phyloP scores from a whole-genome alignment of 2,113 vertebrate genomes.

The Cyprinodon brontotheroides region DNA sequence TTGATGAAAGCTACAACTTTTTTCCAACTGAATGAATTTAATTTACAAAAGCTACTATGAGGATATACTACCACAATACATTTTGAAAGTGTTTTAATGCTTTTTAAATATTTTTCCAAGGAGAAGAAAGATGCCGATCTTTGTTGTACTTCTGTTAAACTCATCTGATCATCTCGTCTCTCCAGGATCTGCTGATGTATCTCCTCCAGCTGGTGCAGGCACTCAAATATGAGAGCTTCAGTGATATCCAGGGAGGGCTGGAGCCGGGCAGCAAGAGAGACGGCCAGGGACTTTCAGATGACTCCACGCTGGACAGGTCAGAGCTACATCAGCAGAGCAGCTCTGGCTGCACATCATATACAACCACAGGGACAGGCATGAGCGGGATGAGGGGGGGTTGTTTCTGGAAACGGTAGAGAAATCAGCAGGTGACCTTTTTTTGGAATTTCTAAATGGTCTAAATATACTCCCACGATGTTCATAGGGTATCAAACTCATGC shows the following conservation, averaged over 20 bases:
- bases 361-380: neutral
- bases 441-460: slow-evolving; percentile 24
- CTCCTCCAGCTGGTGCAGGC: slow-evolving; percentile 96
- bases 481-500: slow-evolving; percentile 2
- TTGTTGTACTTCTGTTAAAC: neutral
- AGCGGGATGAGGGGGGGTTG: neutral
- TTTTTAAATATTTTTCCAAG: neutral
- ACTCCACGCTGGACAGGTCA: slow-evolving; percentile 87
- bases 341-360: slow-evolving; percentile 11
- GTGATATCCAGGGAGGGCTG: slow-evolving; percentile 92
- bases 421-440: slow-evolving; percentile 4
- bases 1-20: too few species aligned
- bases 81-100: neutral
- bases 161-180: neutral
- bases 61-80: too few species aligned
- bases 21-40: too few species aligned
- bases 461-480: slow-evolving; percentile 36
- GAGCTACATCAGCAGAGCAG: slow-evolving; percentile 26
- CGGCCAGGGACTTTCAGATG: slow-evolving; percentile 88
- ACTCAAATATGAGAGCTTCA: slow-evolving; percentile 96
- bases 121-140: neutral
- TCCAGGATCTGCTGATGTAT: slow-evolving; percentile 97
- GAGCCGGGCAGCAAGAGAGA: slow-evolving; percentile 91
- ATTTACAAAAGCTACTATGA: too few species aligned
- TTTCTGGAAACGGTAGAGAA: slow-evolving; percentile 1